A percentile compares a stretch with the other conserved stretches of the same genome.
Evolutionary conservation across 1,140 invertebrate species (phyloP).

Genomic region (Himalopsyche phryganea): DNA sequence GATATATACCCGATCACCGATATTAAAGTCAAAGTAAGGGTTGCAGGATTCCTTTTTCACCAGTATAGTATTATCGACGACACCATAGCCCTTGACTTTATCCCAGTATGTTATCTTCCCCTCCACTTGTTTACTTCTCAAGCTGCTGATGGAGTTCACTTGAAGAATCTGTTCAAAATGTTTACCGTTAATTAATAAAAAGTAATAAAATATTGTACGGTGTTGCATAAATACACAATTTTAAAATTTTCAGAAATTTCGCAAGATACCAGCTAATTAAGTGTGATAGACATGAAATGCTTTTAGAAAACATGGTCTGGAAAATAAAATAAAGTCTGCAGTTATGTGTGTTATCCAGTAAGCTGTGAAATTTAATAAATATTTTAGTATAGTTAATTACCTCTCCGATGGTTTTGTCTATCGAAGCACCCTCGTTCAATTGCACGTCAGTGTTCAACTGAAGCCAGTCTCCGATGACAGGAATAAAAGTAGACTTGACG

Average conservation of each 20-base stretch:
- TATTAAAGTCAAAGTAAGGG: slow-evolving; percentile 50
- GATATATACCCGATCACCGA: slow-evolving; percentile 51
- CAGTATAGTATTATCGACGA: slow-evolving; percentile 53
- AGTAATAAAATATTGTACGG: slow-evolving; percentile 11
- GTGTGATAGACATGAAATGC: too few species aligned
- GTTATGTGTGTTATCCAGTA: too few species aligned
- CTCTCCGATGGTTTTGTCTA: slow-evolving; percentile 35
- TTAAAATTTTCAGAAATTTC: slow-evolving; percentile 39
- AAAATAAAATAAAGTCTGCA: too few species aligned
- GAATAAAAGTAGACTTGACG: slow-evolving; percentile 49
- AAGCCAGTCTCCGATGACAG: slow-evolving; percentile 62
- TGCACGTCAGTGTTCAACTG: slow-evolving; percentile 56
- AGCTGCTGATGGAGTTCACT: slow-evolving; percentile 53
- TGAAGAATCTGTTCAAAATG: slow-evolving; percentile 55
- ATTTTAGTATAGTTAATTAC: too few species aligned
- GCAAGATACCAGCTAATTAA: too few species aligned
- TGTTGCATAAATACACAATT: slow-evolving; percentile 37
- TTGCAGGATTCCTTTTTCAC: slow-evolving; percentile 54
- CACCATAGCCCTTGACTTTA: slow-evolving; percentile 43
- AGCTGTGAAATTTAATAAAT: too few species aligned
- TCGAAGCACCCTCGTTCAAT: slow-evolving; percentile 47
- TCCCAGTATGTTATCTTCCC: slow-evolving; percentile 56
- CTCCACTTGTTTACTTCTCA: slow-evolving; percentile 51
- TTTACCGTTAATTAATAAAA: slow-evolving; percentile 34
- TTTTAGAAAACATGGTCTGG: too few species aligned